Evolutionary conservation across 2,888 invertebrate species (phyloP), one percentile per base, ranked within the genome.

Genomic region (Azorinus chamasolen): DNA sequence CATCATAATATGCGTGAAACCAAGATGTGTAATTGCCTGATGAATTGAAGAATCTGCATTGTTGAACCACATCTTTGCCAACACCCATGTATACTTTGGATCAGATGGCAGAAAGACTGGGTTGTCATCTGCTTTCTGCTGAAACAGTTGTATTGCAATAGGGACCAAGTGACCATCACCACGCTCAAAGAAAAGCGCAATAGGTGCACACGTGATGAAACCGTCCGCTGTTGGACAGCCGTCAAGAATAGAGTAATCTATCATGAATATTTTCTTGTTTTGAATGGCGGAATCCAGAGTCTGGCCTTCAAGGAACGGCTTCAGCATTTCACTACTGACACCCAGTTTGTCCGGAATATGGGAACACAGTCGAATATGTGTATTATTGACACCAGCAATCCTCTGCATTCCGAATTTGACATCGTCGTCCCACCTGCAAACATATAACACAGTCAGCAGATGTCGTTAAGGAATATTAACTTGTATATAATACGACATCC

Each of bases 1-100:
- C 93, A 94, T 94, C 65, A 94, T 72, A 55, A 94, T 81, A 84
- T 94, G 94, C 3, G 94, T 93, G 80, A 90, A 92, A 37, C 93
- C 93, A 58, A 93, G 80, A 84, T 93, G 93, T 3, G 93, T 91
- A 24, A 90, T 82, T 2, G 92, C 87, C 70, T 93, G 93, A 72
- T 93, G 93, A 51, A 90, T 88, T 25, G 88, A 86, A 0, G 93
- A 92, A 65, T 94, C 93, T 0, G 92, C 92, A 55, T 92, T 91
- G 84, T 93, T 93, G 83, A 91, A 94, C 89, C 91, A 94, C 91
- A 94, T 91, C 83, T 93, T 93, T 1, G 92, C 93, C 81, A 92
- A 74, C 46, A 90, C 83, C 93, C 93, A 93, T 3, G 92, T 91
- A 65, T 88, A 83, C 5, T 83, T 83, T 8, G 91, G 88, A 66